Conservation (phyloP, 1,140 invertebrate species). For the roundworm (Caenorhabditis elegans) region DNA sequence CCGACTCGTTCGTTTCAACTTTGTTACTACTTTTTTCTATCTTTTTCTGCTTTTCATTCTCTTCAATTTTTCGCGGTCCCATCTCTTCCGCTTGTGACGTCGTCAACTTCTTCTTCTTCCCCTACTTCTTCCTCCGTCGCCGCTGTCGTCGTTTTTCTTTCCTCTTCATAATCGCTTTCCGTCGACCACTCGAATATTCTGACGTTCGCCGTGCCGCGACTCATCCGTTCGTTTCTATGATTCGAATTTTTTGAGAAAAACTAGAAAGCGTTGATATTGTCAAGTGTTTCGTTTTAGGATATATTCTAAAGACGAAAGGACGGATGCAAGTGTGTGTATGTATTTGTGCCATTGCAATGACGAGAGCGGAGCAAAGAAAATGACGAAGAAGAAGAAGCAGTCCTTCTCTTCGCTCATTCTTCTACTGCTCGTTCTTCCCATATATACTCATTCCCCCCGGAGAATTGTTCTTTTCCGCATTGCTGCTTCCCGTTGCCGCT, state of each 20-base stretch:
- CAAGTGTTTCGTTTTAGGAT: neutral
- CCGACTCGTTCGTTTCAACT: neutral
- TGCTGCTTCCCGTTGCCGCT: conserved; percentile 12
- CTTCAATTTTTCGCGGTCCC: neutral
- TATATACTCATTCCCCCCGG: conserved; percentile 28
- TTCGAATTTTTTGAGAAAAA: too few relatives aligned
- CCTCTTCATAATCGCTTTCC: neutral
- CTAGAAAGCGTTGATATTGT: neutral
- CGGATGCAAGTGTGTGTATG: neutral
- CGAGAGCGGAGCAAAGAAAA: neutral
- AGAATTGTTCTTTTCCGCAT: conserved; percentile 30
- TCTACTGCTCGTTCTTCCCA: neutral
- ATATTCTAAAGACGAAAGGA: neutral
- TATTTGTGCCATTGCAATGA: neutral
- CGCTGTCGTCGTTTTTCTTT: neutral
- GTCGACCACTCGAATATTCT: neutral
- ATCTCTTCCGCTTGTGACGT: conserved; percentile 27
- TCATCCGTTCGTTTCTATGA: too few relatives aligned
- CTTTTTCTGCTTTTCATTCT: neutral
- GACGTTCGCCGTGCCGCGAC: too few relatives aligned
- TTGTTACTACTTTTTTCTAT: neutral
- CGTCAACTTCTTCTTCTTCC: conserved; percentile 23
- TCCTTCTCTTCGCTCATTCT: conserved; percentile 1
- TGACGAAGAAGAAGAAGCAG: neutral
- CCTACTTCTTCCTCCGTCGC: neutral